Evolutionary conservation across 2,113 vertebrate species (phyloP).

Genomic region (Regulus satrapa): DNA sequence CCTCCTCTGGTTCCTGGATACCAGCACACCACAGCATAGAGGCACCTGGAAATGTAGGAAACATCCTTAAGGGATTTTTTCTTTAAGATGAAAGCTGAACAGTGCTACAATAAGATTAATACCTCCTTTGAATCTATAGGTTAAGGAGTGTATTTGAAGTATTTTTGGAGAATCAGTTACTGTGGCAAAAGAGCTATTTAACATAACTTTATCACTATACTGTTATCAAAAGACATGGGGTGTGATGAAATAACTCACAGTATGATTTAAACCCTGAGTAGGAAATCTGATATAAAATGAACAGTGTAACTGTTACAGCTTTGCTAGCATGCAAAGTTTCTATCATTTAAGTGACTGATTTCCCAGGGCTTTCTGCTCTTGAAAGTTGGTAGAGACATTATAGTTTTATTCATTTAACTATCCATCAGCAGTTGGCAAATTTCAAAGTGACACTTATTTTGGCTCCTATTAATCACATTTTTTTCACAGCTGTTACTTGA

Average conservation of each 20-base stretch:
- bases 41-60: background rate
- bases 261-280: background rate
- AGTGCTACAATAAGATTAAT: background rate
- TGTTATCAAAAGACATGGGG: background rate
- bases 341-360: conserved; percentile 28
- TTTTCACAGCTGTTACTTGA: conserved; percentile 65
- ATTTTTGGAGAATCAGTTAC: background rate
- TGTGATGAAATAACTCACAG: conserved; percentile 20
- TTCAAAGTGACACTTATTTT: conserved; percentile 66
- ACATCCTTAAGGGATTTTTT: background rate
- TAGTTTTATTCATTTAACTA: conserved; percentile 51
- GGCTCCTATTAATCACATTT: conserved; percentile 62
- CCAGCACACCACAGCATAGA: too few relatives aligned
- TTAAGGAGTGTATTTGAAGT: background rate
- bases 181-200: background rate
- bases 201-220: background rate
- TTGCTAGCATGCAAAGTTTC: background rate
- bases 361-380: conserved; percentile 31
- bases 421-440: conserved; percentile 56
- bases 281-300: conserved; percentile 8
- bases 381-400: conserved; percentile 29
- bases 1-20: background rate
- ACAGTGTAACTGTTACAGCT: background rate
- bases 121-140: background rate
- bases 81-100: background rate